Percentiles rank a stretch among this genome's conserved stretches.
Conservation (phyloP, 2,888 invertebrate genomes). For the Nomada ruficornis region DNA sequence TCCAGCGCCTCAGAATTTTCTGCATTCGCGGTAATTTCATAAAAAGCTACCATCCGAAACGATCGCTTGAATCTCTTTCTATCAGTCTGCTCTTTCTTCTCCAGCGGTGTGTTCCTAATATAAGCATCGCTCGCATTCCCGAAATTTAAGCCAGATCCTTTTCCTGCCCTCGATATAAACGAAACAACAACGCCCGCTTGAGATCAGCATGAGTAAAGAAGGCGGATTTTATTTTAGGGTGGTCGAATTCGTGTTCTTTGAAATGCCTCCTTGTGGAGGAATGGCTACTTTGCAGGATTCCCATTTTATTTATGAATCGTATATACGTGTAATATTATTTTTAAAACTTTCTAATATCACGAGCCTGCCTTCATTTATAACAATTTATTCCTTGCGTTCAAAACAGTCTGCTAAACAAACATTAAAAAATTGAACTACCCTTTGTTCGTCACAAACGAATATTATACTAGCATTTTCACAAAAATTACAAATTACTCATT, state of each 20-base stretch:
- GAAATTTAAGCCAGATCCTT: conserved; percentile 13
- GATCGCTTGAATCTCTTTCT: conserved; percentile 38
- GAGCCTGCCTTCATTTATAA: no score
- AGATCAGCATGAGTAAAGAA: conserved; percentile 10
- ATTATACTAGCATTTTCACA: no score
- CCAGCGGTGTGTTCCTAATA: conserved; percentile 35
- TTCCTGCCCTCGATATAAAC: neutral
- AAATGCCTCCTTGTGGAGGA: neutral
- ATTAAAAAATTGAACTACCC: no score
- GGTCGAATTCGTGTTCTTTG: neutral
- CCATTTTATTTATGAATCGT: no score
- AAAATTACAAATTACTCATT: no score
- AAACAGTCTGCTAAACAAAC: no score
- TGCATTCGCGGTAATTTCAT: conserved; percentile 76
- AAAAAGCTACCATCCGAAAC: conserved; percentile 69
- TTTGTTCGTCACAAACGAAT: no score
- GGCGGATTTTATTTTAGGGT: conserved; percentile 45
- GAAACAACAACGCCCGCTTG: neutral
- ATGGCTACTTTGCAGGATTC: no score
- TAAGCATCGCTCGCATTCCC: conserved; percentile 36
- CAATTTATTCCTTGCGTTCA: no score
- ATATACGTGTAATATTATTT: no score
- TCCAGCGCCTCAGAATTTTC: conserved; percentile 68
- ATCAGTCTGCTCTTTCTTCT: neutral
- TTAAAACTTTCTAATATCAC: no score